Conservation (phyloP, 2,797 vertebrate genomes). For the Loris lydekkerianus region DNA sequence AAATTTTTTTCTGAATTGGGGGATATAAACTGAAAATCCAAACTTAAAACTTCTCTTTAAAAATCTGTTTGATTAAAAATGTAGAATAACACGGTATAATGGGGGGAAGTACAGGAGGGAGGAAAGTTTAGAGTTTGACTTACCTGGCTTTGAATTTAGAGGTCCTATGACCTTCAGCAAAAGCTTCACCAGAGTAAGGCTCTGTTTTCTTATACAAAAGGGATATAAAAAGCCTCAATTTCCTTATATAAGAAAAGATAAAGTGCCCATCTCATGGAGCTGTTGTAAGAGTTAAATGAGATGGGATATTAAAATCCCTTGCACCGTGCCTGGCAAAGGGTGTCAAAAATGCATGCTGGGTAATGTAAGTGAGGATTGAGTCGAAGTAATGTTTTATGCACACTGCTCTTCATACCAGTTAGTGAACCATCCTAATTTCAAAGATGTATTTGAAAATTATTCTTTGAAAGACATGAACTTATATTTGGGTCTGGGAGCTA, state of each 20-base stretch:
- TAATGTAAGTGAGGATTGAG: not conserved
- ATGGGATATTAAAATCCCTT: not conserved
- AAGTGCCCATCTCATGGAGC: not conserved
- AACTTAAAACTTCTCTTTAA: not conserved
- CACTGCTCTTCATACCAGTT: not conserved
- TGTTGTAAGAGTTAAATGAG: not conserved
- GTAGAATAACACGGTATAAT: not conserved
- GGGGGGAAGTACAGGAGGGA: not conserved
- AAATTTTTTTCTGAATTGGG: not conserved
- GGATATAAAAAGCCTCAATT: not conserved
- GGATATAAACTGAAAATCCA: not conserved
- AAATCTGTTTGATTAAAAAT: constrained; percentile 17
- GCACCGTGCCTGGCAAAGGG: not conserved
- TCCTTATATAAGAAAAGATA: constrained; percentile 19
- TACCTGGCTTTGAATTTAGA: not conserved
- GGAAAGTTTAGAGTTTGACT: not conserved
- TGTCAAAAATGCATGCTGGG: not conserved
- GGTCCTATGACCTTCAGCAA: not conserved
- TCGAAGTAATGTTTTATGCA: not conserved
- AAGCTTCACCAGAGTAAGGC: not conserved
- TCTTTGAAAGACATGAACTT: constrained; percentile 27
- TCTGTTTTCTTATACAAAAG: not conserved
- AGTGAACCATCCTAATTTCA: not conserved
- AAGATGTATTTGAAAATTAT: not conserved
- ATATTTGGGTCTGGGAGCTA: not conserved